Evolutionary conservation across 2,113 vertebrate species (phyloP), one percentile per base, ranked within the genome.

Genomic region (human): DNA sequence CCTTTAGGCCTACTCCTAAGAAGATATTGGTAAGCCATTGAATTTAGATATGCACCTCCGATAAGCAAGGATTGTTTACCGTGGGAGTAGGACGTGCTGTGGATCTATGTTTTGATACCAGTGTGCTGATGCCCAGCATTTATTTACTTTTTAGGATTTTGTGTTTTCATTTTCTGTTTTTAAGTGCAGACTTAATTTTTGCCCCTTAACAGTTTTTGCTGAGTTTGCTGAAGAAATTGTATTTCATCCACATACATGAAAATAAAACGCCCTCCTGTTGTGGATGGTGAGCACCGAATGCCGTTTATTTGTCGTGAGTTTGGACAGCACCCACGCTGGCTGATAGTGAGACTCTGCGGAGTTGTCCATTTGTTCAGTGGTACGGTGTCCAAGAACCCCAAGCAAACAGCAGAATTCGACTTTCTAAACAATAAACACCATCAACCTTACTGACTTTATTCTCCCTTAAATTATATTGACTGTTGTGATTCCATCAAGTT

Each of bases 321-420:
- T 64, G 12, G 89, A n/a, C 91, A 89, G 98, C 93, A 94, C 97
- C 97, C 97, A 90, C 59, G 40, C 84, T 78, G 98, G 98, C 93
- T 85, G 97, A 97, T 96, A 97, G 97, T 90, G 52, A 97, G 98
- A 97, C 97, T 82, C 35, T 57, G n/a, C 20, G 40, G 25, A 1
- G 55, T 72, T 94, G 64, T 64, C 27, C 61, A 30, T 64, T 64
- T 64, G 94, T 98, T 97, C 98, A 97, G 98, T 98, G 97, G 92
- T 90, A 96, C 98, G 93, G 97, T 98, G 97, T 98, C 98, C 98
- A 98, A 98, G 98, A 98, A 98, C 98, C 97, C 97, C 94, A 97
- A 98, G 98, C 97, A 97, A 97, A 92, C 13, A 95, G 96, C 98
- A 97, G 85, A 85, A 55, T 98, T 94, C 98, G 98, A 30, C 61